A percentile compares a stretch with the other conserved stretches of the same genome.
These are phyloP conservation scores for Buceros bicornis DNA, from an alignment of 2,797 vertebrate genomes.

Conservation along the genomic window DNA sequence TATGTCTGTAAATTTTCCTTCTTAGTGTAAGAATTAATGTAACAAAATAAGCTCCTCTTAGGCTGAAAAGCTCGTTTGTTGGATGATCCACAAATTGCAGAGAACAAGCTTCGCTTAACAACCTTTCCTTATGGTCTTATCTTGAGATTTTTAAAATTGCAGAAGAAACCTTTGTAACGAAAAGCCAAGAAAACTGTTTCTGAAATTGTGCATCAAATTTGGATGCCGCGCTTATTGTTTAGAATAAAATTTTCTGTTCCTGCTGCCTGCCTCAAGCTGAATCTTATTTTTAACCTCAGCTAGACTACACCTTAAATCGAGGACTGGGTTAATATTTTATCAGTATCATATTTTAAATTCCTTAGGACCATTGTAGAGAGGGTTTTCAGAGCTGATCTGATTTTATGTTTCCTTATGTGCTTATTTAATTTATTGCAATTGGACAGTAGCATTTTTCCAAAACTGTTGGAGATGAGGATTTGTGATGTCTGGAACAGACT, in stretches of 20 bases:
- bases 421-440: background rate
- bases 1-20: background rate
- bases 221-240: background rate
- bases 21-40: background rate
- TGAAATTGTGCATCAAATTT: background rate
- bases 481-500: background rate
- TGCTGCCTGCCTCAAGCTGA: background rate
- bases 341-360: background rate
- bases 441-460: background rate
- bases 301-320: background rate
- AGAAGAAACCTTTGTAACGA: background rate
- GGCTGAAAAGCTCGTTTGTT: background rate
- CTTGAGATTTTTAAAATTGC: background rate
- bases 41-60: background rate
- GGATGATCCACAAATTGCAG: background rate
- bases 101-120: background rate
- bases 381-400: background rate
- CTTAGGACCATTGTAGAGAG: background rate
- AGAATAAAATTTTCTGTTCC: background rate
- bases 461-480: background rate
- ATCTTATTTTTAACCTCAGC: background rate
- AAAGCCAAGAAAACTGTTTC: background rate
- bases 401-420: rapidly evolving
- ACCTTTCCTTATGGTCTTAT: background rate
- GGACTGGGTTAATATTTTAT: background rate